A percentile compares a stretch with the other conserved stretches of the same genome.
Evolutionary conservation across 2,888 invertebrate genomes (phyloP).

Genomic region (Micoletzkya japonica): DNA sequence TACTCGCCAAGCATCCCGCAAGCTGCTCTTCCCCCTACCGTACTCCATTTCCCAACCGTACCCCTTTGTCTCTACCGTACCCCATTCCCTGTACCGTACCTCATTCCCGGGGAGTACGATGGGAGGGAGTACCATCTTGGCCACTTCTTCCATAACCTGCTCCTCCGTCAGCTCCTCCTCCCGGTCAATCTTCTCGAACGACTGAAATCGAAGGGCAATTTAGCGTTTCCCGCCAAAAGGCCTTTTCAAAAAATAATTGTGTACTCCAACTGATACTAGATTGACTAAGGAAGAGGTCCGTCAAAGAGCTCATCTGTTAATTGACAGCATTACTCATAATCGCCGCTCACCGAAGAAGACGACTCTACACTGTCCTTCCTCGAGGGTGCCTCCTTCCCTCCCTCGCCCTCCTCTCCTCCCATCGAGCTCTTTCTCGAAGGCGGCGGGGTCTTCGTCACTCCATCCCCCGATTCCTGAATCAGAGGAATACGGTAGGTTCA

Average conservation of each 20-base stretch:
- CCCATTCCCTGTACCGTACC: neutral
- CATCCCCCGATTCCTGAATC: too few relatives aligned
- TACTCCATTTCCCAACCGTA: neutral
- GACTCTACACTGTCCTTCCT: too few relatives aligned
- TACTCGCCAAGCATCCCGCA: neutral
- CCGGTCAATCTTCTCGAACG: constrained; percentile 27
- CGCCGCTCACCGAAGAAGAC: too few relatives aligned
- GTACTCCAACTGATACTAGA: too few relatives aligned
- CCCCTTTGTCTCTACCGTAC: neutral
- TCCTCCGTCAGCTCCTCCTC: constrained; percentile 5
- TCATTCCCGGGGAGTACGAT: constrained; percentile 15
- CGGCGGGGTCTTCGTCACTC: too few relatives aligned
- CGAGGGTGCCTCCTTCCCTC: neutral
- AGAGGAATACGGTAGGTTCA: too few relatives aligned
- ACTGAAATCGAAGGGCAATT: neutral
- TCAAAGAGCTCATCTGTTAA: too few relatives aligned
- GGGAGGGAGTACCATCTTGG: constrained; percentile 6
- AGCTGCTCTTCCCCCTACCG: neutral
- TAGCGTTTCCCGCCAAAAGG: neutral
- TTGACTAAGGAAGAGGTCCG: too few relatives aligned
- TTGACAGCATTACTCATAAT: too few relatives aligned
- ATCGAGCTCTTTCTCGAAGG: neutral
- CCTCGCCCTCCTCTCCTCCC: neutral
- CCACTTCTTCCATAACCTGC: too few relatives aligned
- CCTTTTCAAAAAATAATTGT: too few relatives aligned